These are phyloP conservation scores for Automeris io DNA, from an alignment of 2,888 invertebrate species.

Conservation along the genomic window DNA sequence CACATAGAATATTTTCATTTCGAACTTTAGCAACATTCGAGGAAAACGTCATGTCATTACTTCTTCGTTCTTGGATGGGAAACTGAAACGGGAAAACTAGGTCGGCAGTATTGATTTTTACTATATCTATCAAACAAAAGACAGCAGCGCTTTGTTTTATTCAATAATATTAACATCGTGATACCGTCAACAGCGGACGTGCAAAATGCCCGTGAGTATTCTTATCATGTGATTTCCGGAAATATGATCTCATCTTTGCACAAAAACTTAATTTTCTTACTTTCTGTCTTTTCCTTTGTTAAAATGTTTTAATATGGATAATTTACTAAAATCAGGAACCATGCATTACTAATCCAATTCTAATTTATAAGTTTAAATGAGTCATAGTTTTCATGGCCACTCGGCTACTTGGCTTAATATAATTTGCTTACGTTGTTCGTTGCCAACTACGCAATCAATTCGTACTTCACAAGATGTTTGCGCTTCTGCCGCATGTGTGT, in stretches of 20 bases:
- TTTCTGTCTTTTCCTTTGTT: constrained; percentile 6
- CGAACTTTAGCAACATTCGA: constrained; percentile 26
- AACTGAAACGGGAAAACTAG: constrained; percentile 54
- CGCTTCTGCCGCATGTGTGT: constrained; percentile 2
- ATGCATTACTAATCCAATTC: no score
- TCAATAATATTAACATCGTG: constrained; percentile 33
- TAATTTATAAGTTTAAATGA: constrained; percentile 21
- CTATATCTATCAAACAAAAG: constrained; percentile 52
- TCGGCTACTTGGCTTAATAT: constrained; percentile 10
- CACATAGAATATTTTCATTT: constrained; percentile 1
- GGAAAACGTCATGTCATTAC: constrained; percentile 41
- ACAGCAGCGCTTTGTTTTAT: constrained; percentile 31
- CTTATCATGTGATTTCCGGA: constrained; percentile 49
- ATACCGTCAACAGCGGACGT: constrained; percentile 29
- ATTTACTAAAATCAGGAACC: no score
- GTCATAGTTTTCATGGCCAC: constrained; percentile 23
- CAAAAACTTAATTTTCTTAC: constrained; percentile 3
- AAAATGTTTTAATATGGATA: not conserved
- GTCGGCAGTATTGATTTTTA: constrained; percentile 68
- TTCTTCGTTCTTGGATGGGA: constrained; percentile 27
- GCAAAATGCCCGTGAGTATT: constrained; percentile 65
- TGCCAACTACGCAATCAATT: constrained; percentile 8
- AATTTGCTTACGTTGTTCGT: constrained; percentile 8
- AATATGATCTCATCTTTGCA: constrained; percentile 19
- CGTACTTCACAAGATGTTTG: constrained; percentile 1